Evolutionary conservation across 1,140 invertebrate species (phyloP).

Genomic region (Drosophila sulfurigaster): DNA sequence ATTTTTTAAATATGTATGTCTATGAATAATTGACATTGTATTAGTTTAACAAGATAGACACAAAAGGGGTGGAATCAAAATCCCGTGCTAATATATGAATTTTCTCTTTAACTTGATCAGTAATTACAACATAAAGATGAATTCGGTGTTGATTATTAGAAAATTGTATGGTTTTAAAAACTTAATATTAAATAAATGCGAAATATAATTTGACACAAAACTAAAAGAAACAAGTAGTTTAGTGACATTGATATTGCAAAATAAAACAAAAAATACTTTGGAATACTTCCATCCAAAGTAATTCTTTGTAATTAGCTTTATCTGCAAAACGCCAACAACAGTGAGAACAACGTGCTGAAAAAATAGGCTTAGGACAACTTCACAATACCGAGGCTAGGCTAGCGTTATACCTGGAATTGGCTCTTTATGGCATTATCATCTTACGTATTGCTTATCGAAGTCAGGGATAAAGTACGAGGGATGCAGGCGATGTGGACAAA

Average conservation of each 20-base stretch:
- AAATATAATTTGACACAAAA: no score
- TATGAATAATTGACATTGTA: no score
- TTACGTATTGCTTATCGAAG: conserved; percentile 55
- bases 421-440: conserved; percentile 77
- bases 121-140: no score
- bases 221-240: no score
- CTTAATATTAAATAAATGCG: no score
- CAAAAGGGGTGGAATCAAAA: no score
- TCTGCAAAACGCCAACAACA: conserved; percentile 42
- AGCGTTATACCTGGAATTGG: conserved; percentile 58
- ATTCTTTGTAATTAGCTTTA: conserved; percentile 65
- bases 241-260: not conserved
- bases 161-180: no score
- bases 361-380: not conserved
- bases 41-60: no score
- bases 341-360: not conserved
- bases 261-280: not conserved
- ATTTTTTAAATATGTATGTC: no score
- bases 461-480: not conserved
- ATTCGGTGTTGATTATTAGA: no score
- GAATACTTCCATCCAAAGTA: conserved; percentile 5
- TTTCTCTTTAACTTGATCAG: no score
- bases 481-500: conserved; percentile 31
- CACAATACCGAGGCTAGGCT: not conserved
- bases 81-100: no score